Evolutionary conservation across 2,113 vertebrate species (phyloP), one percentile per base, ranked within the genome.

Genomic region (Eudyptes chrysolophus): DNA sequence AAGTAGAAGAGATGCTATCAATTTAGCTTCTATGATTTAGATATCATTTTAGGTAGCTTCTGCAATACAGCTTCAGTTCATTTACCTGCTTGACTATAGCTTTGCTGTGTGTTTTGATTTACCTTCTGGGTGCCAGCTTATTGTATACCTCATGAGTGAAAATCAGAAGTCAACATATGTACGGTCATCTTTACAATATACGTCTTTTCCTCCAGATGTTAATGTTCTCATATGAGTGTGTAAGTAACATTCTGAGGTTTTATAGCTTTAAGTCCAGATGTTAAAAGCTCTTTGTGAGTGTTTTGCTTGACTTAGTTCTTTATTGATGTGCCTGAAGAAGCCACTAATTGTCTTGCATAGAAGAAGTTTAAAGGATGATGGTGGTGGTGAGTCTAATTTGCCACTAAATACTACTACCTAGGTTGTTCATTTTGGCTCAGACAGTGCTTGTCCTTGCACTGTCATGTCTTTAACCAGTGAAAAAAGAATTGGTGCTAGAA

Each of bases 321-420:
- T 13, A 6, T 2, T 74, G 58, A 6, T 0, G 0, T 48, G 17
- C 30, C 58, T 49, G 18, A 44, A 51, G 38, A 82, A 65, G 42
- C 38, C 29, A 26, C 16, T 65, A 16, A 18, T 77, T 76, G 36
- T 52, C 40, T 83, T 55, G 22, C 18, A 0, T 12, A 25, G 42
- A 68, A 38, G 72, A 4, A 79, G n/a, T 61, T 32, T 27, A 52
- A 75, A 65, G 32, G 49, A 9, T 40, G 71, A 1, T 58, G 27
- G 1, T 66, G 51, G 15, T 70, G 40, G 15, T 24, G 25, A 69
- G 25, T 87, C 36, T 36, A 8, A n/a, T 52, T 65, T 84, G 26
- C 10, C 17, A 3, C 24, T 81, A 7, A 27, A 0, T 36, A 8
- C 29, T 55, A 2, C 12, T 55, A 2, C 12, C 2, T 2, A 29